Conservation (phyloP, 2,888 invertebrate species). For the Steromphala cineraria region DNA sequence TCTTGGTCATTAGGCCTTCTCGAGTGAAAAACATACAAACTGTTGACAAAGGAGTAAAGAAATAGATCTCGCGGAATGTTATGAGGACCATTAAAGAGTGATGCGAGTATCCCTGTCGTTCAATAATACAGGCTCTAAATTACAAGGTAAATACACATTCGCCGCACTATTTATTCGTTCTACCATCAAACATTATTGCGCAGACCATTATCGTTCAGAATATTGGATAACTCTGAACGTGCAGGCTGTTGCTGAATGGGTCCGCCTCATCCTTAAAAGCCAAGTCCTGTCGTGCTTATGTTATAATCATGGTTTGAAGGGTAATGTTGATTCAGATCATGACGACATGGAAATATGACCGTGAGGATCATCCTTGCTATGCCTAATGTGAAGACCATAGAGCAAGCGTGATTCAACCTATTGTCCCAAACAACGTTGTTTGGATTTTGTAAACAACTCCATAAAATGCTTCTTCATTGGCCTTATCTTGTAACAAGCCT, state of each 20-base stretch:
- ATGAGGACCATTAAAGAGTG: background rate
- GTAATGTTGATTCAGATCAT: too few relatives aligned
- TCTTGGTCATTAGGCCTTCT: background rate
- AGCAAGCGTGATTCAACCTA: too few relatives aligned
- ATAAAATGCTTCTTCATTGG: too few relatives aligned
- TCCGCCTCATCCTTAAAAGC: background rate
- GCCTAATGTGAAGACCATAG: too few relatives aligned
- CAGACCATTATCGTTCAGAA: background rate
- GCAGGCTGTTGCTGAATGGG: background rate
- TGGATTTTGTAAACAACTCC: too few relatives aligned
- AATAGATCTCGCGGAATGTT: background rate
- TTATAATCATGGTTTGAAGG: too few relatives aligned
- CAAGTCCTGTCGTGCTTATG: background rate
- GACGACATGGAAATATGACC: too few relatives aligned
- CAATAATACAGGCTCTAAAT: slow-evolving; percentile 1
- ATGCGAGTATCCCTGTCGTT: background rate
- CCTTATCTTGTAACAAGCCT: too few relatives aligned
- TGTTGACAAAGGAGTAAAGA: background rate
- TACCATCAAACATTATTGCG: slow-evolving; percentile 1
- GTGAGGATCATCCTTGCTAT: too few relatives aligned
- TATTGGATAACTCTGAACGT: background rate
- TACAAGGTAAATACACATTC: background rate
- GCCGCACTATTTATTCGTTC: background rate
- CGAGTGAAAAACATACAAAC: background rate
- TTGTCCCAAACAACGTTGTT: too few relatives aligned